Evolutionary conservation across 2,113 vertebrate species (phyloP).

Genomic region (Gallinago media): DNA sequence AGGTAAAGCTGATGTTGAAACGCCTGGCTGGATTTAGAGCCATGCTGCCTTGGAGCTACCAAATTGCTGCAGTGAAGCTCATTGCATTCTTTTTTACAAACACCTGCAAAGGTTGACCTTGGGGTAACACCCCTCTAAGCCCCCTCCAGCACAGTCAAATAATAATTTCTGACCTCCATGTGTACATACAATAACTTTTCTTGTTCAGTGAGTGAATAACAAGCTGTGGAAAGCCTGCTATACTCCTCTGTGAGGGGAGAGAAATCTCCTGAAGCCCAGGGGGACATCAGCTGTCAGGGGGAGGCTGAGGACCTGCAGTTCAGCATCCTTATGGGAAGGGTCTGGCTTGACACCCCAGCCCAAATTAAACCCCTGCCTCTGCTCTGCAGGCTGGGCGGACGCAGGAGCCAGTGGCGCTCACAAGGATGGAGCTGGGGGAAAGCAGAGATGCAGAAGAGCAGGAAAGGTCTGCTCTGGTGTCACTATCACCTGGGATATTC

Average conservation of each 20-base stretch:
- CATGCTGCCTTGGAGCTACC: neutral
- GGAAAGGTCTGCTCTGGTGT: neutral
- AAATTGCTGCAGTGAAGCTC: neutral
- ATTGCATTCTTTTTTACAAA: neutral
- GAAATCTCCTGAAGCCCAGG: neutral
- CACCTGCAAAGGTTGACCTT: neutral
- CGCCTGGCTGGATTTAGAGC: rapidly evolving
- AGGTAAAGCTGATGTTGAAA: neutral
- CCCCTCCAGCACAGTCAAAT: neutral
- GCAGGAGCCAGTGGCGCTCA: neutral
- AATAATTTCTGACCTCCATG: neutral
- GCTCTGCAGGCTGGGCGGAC: rapidly evolving
- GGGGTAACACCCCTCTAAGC: neutral
- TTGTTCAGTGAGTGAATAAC: neutral
- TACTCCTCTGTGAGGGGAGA: neutral
- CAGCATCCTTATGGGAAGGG: neutral
- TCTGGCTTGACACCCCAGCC: neutral
- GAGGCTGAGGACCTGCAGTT: neutral
- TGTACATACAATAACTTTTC: neutral
- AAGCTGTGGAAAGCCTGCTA: neutral
- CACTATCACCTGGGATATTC: neutral
- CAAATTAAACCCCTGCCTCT: neutral
- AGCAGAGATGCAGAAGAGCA: neutral
- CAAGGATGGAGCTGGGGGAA: neutral
- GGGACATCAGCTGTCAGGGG: neutral